These are phyloP conservation scores for Huso huso DNA, from an alignment of 2,797 vertebrate species.

Conservation along the genomic window DNA sequence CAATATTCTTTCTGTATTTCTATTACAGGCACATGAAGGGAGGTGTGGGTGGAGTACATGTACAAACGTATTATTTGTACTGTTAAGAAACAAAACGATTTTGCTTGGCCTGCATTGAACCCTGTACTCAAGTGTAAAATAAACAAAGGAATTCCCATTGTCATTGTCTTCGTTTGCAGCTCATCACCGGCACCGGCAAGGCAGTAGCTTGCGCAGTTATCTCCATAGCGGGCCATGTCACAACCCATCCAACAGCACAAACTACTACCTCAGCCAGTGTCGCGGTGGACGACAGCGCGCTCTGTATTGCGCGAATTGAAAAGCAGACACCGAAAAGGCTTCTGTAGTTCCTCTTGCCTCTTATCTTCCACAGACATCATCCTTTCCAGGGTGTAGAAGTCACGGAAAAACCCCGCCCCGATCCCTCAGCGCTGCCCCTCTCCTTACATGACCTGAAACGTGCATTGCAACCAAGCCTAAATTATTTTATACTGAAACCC, in stretches of 20 bases:
- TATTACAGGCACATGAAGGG: too few relatives aligned
- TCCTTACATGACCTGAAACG: slow-evolving; percentile 59
- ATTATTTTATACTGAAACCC: slow-evolving; percentile 9
- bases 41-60: too few relatives aligned
- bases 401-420: slow-evolving; percentile 65
- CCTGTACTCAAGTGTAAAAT: slow-evolving; percentile 10
- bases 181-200: slow-evolving; percentile 90
- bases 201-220: slow-evolving; percentile 99
- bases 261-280: slow-evolving; percentile 99
- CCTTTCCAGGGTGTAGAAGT: slow-evolving; percentile 45
- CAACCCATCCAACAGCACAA: slow-evolving; percentile 99
- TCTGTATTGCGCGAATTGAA: slow-evolving; percentile 18
- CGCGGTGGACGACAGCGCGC: slow-evolving; percentile 41
- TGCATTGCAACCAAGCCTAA: slow-evolving; percentile 30
- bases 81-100: slow-evolving; percentile 1
- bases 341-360: slow-evolving; percentile 25
- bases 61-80: too few relatives aligned
- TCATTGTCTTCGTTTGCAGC: slow-evolving; percentile 59
- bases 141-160: slow-evolving; percentile 53
- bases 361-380: slow-evolving; percentile 48
- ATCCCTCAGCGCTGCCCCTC: slow-evolving; percentile 40
- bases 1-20: too few relatives aligned
- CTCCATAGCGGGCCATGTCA: slow-evolving; percentile 95
- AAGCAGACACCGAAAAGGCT: slow-evolving; percentile 9
- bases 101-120: background rate